These are phyloP conservation scores for Poecilia picta DNA, from an alignment of 2,797 vertebrate species.

Conservation along the genomic window DNA sequence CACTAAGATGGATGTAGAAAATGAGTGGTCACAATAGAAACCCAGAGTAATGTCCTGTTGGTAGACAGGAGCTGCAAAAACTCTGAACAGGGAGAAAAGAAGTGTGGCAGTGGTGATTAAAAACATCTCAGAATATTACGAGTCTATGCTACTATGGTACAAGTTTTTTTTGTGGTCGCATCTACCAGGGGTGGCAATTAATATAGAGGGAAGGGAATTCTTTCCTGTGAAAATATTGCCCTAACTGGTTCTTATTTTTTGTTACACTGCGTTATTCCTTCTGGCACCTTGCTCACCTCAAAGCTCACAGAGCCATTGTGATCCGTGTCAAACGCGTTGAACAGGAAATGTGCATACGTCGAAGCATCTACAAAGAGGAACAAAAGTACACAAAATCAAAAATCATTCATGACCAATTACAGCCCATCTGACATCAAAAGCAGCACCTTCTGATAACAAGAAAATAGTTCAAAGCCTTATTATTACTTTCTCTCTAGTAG, in stretches of 20 bases:
- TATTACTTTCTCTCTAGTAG: background rate
- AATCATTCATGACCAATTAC: conserved; percentile 2
- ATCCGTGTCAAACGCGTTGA: conserved; percentile 98
- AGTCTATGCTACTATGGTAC: background rate
- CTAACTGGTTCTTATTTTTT: background rate
- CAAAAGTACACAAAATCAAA: conserved; percentile 29
- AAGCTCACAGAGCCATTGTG: conserved; percentile 98
- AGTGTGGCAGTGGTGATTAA: background rate
- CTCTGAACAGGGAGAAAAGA: background rate
- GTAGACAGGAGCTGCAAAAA: background rate
- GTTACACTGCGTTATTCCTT: background rate
- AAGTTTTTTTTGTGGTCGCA: background rate
- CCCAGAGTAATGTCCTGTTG: background rate
- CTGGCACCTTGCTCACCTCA: conserved; percentile 85
- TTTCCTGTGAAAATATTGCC: too few species aligned
- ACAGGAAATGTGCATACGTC: conserved; percentile 97
- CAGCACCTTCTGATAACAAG: conserved; percentile 24
- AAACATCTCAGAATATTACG: background rate
- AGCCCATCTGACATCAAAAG: conserved; percentile 7
- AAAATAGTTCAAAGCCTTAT: conserved; percentile 14
- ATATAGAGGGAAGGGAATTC: too few species aligned
- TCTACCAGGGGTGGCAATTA: background rate
- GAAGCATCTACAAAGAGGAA: conserved; percentile 88
- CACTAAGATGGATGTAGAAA: background rate
- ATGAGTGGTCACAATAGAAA: background rate